A percentile compares a stretch with the other conserved stretches of the same genome.
phyloP scores from a whole-genome alignment of 53 echinoderm and acorn worm species.

The Hippasteria phrygiana region DNA sequence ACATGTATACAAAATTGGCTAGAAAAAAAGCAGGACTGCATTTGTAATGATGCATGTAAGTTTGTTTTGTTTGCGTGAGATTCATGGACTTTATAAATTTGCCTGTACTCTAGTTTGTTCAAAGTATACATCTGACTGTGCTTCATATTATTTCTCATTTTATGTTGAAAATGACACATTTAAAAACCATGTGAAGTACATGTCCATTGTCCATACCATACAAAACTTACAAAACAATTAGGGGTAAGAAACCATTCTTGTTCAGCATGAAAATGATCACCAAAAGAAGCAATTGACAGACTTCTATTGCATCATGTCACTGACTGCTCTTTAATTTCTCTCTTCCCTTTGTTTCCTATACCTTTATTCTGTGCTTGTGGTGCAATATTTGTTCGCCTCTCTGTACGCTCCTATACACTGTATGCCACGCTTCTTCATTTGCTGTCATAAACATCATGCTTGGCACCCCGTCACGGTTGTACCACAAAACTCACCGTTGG shows the following conservation, averaged over 20 bases:
- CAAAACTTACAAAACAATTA: too few species aligned
- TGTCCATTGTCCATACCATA: too few species aligned
- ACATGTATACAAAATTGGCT: too few species aligned
- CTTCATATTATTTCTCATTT: too few species aligned
- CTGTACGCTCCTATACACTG: too few species aligned
- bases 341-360: not conserved
- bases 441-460: not conserved
- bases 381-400: not conserved
- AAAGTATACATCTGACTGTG: too few species aligned
- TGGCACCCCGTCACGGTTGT: conserved; percentile 1
- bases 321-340: conserved; percentile 54
- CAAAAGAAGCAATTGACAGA: too few species aligned
- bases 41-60: not conserved
- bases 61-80: not conserved
- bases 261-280: too few species aligned
- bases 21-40: too few species aligned
- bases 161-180: too few species aligned
- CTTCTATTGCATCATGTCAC: conserved; percentile 9
- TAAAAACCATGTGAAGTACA: too few species aligned
- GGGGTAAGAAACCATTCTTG: too few species aligned
- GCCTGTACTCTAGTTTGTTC: not conserved
- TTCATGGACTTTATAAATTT: not conserved
- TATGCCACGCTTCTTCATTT: not conserved
- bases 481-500: not conserved
- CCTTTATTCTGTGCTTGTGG: not conserved